These are phyloP conservation scores for Eledona agricola DNA, from an alignment of 2,888 invertebrate genomes.

Conservation along the genomic window DNA sequence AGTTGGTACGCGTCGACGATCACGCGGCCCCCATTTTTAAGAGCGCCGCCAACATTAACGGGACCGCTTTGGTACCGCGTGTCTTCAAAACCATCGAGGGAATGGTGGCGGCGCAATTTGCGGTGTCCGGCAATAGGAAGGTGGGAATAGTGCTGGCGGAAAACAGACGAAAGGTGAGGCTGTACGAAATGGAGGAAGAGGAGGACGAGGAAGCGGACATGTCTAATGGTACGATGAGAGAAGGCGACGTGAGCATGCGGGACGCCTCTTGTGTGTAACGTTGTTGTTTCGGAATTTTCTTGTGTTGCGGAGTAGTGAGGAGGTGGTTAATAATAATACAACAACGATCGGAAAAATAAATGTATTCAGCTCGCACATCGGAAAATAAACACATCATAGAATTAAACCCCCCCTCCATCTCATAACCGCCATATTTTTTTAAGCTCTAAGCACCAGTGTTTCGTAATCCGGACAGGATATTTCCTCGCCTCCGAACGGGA, in stretches of 20 bases:
- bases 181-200: conserved; percentile 93
- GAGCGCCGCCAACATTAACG: conserved; percentile 63
- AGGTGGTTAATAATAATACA: background rate
- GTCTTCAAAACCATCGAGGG: conserved; percentile 72
- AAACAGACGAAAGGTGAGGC: conserved; percentile 79
- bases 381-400: background rate
- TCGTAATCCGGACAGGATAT: conserved; percentile 73
- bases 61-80: conserved; percentile 66
- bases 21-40: conserved; percentile 42
- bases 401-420: too few relatives aligned
- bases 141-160: conserved; percentile 87
- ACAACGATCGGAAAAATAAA: conserved; percentile 1
- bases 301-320: background rate
- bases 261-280: conserved; percentile 1
- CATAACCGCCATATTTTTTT: conserved; percentile 2
- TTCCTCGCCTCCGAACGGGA: conserved; percentile 75
- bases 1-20: conserved; percentile 45
- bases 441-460: conserved; percentile 63
- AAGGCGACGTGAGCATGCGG: conserved; percentile 5
- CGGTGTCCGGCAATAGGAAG: conserved; percentile 85
- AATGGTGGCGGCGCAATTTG: conserved; percentile 73
- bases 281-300: background rate
- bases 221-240: conserved; percentile 45
- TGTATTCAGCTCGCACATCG: background rate
- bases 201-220: conserved; percentile 80